These are phyloP conservation scores for Pipistrellus pygmaeus DNA, from an alignment of 2,797 vertebrate genomes.

Conservation along the genomic window DNA sequence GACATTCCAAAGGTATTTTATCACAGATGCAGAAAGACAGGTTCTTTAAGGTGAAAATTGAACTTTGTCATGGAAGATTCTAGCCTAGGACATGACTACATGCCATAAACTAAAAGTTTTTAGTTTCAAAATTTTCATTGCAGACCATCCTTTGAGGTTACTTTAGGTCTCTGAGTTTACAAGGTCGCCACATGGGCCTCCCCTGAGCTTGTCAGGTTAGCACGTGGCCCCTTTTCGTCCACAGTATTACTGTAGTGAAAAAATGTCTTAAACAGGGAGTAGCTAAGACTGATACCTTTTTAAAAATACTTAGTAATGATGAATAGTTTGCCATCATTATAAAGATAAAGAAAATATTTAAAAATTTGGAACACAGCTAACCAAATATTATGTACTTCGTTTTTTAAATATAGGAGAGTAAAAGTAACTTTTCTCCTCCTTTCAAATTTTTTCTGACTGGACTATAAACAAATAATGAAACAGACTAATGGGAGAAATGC, in stretches of 20 bases:
- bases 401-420: constrained; percentile 24
- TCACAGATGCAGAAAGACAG: background rate
- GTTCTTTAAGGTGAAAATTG: background rate
- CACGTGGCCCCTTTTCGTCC: background rate
- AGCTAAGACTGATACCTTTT: background rate
- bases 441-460: background rate
- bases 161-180: background rate
- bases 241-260: background rate
- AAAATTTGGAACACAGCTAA: constrained; percentile 50
- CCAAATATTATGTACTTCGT: background rate
- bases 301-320: background rate
- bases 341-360: constrained; percentile 31
- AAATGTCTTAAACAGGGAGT: background rate
- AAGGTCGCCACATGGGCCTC: background rate
- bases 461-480: background rate
- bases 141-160: background rate
- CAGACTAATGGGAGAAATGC: background rate
- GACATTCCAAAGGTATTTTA: background rate
- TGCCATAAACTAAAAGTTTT: background rate
- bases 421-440: background rate
- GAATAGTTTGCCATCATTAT: background rate
- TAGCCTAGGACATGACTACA: background rate
- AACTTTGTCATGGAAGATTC: background rate
- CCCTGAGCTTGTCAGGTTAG: background rate
- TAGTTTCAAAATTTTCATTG: background rate